A percentile compares a stretch with the other conserved stretches of the same genome.
Evolutionary conservation across 2,113 vertebrate genomes (phyloP).

Genomic region (Pan troglodytes): DNA sequence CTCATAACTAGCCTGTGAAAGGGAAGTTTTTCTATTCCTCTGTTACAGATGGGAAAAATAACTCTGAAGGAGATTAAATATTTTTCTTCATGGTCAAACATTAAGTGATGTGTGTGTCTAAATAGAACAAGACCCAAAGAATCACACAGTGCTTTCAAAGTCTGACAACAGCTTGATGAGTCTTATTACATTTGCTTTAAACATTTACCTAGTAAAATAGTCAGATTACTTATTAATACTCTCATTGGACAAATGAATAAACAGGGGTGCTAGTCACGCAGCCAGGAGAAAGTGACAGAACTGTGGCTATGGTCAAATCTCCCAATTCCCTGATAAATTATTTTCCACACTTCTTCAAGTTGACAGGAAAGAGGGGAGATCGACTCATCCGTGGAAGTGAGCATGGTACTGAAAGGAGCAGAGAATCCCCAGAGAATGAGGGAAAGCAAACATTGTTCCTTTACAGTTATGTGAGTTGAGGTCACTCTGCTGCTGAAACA

Average conservation of each 20-base stretch:
- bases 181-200: background rate
- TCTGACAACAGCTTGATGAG: background rate
- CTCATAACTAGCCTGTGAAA: background rate
- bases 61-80: background rate
- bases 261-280: background rate
- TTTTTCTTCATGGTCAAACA: background rate
- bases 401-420: background rate
- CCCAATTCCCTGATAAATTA: background rate
- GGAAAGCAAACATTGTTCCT: background rate
- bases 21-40: too few relatives aligned
- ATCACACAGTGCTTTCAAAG: background rate
- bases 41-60: background rate
- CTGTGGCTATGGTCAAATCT: background rate
- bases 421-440: fast-evolving
- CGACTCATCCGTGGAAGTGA: fast-evolving
- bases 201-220: background rate
- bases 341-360: background rate
- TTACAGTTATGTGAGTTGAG: fast-evolving
- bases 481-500: background rate
- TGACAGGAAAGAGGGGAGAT: too few relatives aligned
- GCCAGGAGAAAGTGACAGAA: background rate
- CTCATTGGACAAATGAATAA: background rate
- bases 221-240: background rate
- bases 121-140: background rate
- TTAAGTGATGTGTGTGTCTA: background rate